Conservation (phyloP, 2,888 invertebrate species). For the Latheticus oryzae region DNA sequence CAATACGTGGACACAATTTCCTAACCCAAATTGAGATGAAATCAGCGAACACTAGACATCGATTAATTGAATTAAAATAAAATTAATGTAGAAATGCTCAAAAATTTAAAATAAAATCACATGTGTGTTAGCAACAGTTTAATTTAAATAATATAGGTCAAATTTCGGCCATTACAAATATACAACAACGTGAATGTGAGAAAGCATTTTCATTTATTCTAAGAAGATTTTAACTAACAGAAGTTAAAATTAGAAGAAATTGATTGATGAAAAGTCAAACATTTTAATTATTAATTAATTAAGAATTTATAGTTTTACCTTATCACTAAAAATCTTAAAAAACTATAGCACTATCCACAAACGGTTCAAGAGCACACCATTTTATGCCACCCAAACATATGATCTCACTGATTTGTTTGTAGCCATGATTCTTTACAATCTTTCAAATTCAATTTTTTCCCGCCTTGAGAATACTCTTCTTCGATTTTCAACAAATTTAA, state of each 20-base stretch:
- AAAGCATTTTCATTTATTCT: slow-evolving; percentile 57
- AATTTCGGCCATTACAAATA: slow-evolving; percentile 66
- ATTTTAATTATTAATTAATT: slow-evolving; percentile 37
- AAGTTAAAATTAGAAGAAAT: slow-evolving; percentile 22
- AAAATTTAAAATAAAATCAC: slow-evolving; percentile 24
- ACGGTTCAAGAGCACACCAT: slow-evolving; percentile 59
- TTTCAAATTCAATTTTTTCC: slow-evolving; percentile 51
- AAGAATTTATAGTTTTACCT: slow-evolving; percentile 56
- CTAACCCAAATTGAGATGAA: slow-evolving; percentile 41
- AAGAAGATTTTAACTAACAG: slow-evolving; percentile 36
- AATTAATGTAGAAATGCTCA: too few species aligned
- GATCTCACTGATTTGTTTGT: slow-evolving; percentile 62
- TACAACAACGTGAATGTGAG: slow-evolving; percentile 61
- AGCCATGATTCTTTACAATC: slow-evolving; percentile 49
- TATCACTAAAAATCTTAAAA: slow-evolving; percentile 55
- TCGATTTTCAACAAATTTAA: too few species aligned
- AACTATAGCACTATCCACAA: slow-evolving; percentile 55
- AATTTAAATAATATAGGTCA: slow-evolving; percentile 65
- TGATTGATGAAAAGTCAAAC: slow-evolving; percentile 33
- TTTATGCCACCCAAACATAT: slow-evolving; percentile 66
- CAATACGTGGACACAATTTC: slow-evolving; percentile 51
- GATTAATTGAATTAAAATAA: too few species aligned
- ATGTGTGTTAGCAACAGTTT: slow-evolving; percentile 46
- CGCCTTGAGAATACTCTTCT: slow-evolving; percentile 43
- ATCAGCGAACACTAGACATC: too few species aligned